These are phyloP conservation scores for Seira sanloemensis DNA, from an alignment of 2,888 invertebrate species.

Conservation along the genomic window DNA sequence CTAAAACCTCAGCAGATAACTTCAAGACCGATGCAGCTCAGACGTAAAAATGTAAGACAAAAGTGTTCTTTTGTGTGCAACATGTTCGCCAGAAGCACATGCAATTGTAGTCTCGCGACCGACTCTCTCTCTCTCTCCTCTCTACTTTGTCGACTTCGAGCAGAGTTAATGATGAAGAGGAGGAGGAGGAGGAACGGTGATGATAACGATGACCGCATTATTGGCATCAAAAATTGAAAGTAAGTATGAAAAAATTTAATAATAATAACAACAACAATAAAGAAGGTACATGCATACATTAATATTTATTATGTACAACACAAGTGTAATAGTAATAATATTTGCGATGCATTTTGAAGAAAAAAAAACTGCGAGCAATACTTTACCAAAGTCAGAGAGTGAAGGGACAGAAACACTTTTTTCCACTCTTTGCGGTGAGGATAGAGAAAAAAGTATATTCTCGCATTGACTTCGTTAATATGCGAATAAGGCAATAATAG, in stretches of 20 bases:
- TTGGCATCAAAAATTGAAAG: conserved; percentile 67
- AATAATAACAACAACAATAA: conserved; percentile 40
- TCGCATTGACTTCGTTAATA: neutral
- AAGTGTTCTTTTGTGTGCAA: too few species aligned
- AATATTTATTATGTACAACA: conserved; percentile 9
- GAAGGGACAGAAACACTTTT: neutral
- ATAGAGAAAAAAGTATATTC: neutral
- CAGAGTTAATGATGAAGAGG: neutral
- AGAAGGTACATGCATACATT: conserved; percentile 2
- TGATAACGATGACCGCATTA: conserved; percentile 62
- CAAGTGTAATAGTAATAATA: conserved; percentile 28
- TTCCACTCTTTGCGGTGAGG: conserved; percentile 10
- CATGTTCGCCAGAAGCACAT: neutral
- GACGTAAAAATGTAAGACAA: too few species aligned
- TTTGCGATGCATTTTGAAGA: conserved; percentile 29
- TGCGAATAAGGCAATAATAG: conserved; percentile 21
- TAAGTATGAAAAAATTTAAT: conserved; percentile 54
- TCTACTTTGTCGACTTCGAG: neutral
- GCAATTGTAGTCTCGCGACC: neutral
- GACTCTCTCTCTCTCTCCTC: neutral
- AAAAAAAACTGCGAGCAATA: conserved; percentile 57
- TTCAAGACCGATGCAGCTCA: too few species aligned
- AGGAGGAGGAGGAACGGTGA: conserved; percentile 22
- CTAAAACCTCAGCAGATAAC: too few species aligned
- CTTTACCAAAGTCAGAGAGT: neutral